Evolutionary conservation across 2,113 vertebrate genomes (phyloP), one percentile per base, ranked within the genome.

Genomic region (Ibidorhyncha struthersii): DNA sequence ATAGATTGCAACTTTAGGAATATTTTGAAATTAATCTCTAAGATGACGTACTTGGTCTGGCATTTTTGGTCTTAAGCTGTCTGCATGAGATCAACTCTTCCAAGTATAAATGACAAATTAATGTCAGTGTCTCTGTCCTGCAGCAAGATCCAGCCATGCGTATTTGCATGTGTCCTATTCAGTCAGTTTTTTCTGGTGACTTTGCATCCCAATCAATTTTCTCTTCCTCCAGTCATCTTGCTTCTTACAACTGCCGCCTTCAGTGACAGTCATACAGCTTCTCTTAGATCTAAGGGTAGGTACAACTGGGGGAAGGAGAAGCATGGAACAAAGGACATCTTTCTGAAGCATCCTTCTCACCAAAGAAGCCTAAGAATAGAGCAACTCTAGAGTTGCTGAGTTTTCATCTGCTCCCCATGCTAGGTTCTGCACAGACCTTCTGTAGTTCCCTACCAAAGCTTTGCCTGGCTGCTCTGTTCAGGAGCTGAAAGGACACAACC

Each of bases 301-400:
- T 84, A 30, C 1, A 1, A 10, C 0, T 30, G 8, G 4, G 40
- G 18, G 4, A 52, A 9, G 9, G 7, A 71, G 41, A 34, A 71
- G 19, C 45, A 7, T 14, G 50, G 21, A 63, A 41, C 40, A 43
- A 89, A 70, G 53, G 12, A 55, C 34, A 34, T 32, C 8, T 53
- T 38, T 94, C 32, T 56, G 49, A 73, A 77, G 12, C 15, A 29
- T 58, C 5, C 10, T 71, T 66, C 32, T 61, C 1, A 4, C 8
- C 30, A 40, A 53, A 49, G 41, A 6, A 69, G n/a, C 20, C 36
- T 58, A 80, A 43, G 19, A 69, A 17, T 14, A 50, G 40, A 79
- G 32, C 16, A 89, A 18, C 62, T 17, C 5, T 11, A 36, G 41
- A 29, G 30, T 7, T 90, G 34, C 41, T 43, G 47, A 18, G 14